These are phyloP conservation scores for Buathra laborator DNA, from an alignment of 2,888 invertebrate genomes.

Conservation along the genomic window DNA sequence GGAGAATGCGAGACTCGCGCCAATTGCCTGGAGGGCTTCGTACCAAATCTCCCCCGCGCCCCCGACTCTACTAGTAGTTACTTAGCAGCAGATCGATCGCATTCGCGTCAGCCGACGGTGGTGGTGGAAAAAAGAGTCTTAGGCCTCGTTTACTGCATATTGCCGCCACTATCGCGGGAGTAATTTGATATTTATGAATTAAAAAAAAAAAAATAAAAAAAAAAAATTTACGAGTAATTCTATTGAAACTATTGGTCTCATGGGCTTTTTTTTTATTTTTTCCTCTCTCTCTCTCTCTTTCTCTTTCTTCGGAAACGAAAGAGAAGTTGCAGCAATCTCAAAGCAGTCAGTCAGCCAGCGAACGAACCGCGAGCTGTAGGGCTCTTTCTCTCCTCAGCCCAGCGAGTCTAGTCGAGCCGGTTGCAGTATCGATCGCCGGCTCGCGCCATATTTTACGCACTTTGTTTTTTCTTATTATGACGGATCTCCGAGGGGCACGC, in stretches of 20 bases:
- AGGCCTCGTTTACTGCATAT: not conserved
- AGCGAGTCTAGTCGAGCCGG: constrained; percentile 69
- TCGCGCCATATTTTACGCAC: constrained; percentile 74
- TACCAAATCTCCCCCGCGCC: constrained; percentile 9
- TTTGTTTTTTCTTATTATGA: constrained; percentile 49
- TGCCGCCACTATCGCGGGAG: not conserved
- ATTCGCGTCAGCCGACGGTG: constrained; percentile 7
- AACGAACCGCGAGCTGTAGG: constrained; percentile 40
- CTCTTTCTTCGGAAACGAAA: not conserved
- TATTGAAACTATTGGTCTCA: too few relatives aligned
- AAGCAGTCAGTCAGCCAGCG: constrained; percentile 4
- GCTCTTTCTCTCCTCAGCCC: constrained; percentile 62
- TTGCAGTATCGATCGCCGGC: constrained; percentile 78
- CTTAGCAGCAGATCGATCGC: constrained; percentile 39
- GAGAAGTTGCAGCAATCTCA: constrained; percentile 8
- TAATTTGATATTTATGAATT: not conserved
- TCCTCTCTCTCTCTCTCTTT: too few relatives aligned
- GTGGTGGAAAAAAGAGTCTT: constrained; percentile 1
- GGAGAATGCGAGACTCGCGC: constrained; percentile 35
- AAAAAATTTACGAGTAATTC: too few relatives aligned
- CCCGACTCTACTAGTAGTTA: not conserved
- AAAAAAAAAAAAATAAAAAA: not conserved
- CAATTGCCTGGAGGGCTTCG: constrained; percentile 47
- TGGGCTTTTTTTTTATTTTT: too few relatives aligned
- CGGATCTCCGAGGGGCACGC: not conserved